Evolutionary conservation across 2,888 invertebrate species (phyloP).

Genomic region (Griposia aprilina): DNA sequence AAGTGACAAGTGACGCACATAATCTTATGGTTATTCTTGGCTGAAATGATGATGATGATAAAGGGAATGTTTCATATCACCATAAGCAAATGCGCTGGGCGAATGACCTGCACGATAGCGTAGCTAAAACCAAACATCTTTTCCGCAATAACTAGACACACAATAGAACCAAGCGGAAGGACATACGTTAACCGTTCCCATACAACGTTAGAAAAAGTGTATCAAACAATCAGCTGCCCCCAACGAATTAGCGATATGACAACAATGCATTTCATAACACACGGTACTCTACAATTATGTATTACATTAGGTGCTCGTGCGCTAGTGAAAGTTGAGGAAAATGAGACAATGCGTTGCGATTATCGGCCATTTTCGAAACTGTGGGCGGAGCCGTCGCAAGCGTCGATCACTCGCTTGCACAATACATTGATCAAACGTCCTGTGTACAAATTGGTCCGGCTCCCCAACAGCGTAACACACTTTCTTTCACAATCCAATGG

Average conservation of each 20-base stretch:
- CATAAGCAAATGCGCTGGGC: not conserved
- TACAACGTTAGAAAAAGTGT: constrained; percentile 45
- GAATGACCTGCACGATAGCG: constrained; percentile 34
- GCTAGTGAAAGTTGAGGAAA: constrained; percentile 78
- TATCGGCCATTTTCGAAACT: constrained; percentile 78
- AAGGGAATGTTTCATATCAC: not conserved
- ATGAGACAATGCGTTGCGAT: constrained; percentile 73
- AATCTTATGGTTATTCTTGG: not conserved
- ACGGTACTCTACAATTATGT: constrained; percentile 71
- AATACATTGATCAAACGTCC: constrained; percentile 57
- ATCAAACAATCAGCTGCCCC: constrained; percentile 43
- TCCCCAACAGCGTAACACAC: too few relatives aligned
- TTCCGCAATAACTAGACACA: constrained; percentile 34
- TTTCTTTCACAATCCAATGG: too few relatives aligned
- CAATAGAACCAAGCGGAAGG: constrained; percentile 54
- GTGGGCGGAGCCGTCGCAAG: constrained; percentile 60
- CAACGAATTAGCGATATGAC: constrained; percentile 64
- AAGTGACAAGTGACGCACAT: not conserved
- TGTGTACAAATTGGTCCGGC: constrained; percentile 14
- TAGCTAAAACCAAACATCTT: constrained; percentile 19
- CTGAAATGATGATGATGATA: constrained; percentile 5
- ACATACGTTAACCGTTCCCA: constrained; percentile 40
- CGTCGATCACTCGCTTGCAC: constrained; percentile 53
- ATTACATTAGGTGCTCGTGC: constrained; percentile 74
- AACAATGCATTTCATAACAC: constrained; percentile 74